A percentile compares a stretch with the other conserved stretches of the same genome.
phyloP scores from a whole-genome alignment of 2,113 vertebrate genomes.

The Sander vitreus region DNA sequence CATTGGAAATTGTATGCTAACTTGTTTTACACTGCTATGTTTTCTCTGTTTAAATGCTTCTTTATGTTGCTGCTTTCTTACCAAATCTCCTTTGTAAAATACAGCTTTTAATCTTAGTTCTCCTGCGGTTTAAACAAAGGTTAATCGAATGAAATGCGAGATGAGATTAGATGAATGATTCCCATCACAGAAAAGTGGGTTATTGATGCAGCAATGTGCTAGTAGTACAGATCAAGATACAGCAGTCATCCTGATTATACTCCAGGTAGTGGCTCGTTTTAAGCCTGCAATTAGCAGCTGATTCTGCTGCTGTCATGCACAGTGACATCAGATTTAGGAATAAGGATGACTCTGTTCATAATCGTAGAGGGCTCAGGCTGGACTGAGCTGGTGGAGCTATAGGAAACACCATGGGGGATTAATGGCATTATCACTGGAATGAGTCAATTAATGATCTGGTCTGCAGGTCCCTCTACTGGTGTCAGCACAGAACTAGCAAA shows the following conservation, averaged over 20 bases:
- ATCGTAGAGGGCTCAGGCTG: background rate
- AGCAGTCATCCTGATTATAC: background rate
- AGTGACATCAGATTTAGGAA: slow-evolving; percentile 10
- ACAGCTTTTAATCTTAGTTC: background rate
- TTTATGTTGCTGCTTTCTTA: background rate
- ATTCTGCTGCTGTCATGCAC: slow-evolving; percentile 6
- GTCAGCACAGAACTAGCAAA: slow-evolving; percentile 43
- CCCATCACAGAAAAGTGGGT: background rate
- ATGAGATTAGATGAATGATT: slow-evolving; percentile 8
- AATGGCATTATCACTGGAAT: slow-evolving; percentile 2
- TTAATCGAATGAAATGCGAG: background rate
- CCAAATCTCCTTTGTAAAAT: background rate
- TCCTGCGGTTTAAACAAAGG: background rate
- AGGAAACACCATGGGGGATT: slow-evolving; percentile 21
- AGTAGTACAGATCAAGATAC: background rate
- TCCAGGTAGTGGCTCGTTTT: background rate
- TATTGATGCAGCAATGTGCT: background rate
- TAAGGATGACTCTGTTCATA: background rate
- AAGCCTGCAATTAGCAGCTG: background rate
- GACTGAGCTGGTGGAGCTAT: slow-evolving; percentile 12
- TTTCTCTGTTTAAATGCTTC: background rate
- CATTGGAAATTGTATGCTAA: no score
- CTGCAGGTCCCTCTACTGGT: slow-evolving; percentile 73
- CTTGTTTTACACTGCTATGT: background rate
- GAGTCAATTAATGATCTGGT: slow-evolving; percentile 51